phyloP scores from a whole-genome alignment of 2,113 vertebrate species.

The Pomatostomus ruficeps region DNA sequence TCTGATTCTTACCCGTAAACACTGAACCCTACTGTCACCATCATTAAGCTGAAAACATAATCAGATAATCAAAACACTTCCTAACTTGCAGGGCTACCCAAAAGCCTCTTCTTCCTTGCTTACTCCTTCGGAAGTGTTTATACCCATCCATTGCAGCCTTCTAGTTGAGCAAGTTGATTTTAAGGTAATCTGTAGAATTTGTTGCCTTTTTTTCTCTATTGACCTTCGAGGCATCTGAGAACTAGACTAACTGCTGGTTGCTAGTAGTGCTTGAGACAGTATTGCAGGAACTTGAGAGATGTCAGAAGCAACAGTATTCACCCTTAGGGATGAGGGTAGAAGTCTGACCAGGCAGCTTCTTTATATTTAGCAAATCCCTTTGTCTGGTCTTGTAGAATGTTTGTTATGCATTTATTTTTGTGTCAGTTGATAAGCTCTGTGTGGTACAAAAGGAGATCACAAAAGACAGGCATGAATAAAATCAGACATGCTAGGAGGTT shows the following conservation, averaged over 20 bases:
- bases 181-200: background rate
- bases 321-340: background rate
- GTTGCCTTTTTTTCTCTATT: background rate
- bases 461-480: conserved; percentile 3
- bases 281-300: background rate
- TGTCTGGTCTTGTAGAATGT: background rate
- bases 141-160: background rate
- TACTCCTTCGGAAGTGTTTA: background rate
- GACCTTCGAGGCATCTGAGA: background rate
- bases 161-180: background rate
- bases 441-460: background rate
- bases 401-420: conserved; percentile 15
- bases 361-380: conserved; percentile 33
- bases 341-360: background rate
- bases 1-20: background rate
- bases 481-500: background rate
- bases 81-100: background rate
- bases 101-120: background rate
- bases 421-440: conserved; percentile 17
- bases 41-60: background rate
- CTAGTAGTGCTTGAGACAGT: background rate
- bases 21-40: background rate
- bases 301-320: background rate
- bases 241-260: background rate
- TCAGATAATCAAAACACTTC: background rate